Evolutionary conservation across 1,140 invertebrate genomes (phyloP), one percentile per base, ranked within the genome.

Genomic region (Drusus annulatus): DNA sequence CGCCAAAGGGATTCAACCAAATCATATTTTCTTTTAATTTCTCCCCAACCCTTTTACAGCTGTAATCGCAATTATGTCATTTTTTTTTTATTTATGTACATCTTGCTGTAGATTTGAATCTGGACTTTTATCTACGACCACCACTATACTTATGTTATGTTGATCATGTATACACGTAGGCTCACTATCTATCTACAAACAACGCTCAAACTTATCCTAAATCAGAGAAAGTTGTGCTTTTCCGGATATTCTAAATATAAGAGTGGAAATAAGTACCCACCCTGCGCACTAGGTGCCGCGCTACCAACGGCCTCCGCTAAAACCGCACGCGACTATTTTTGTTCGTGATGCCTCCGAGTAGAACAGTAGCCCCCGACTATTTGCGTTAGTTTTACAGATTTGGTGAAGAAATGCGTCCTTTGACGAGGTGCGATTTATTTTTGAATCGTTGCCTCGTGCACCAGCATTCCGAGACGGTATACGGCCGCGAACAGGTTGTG

Each of bases 401-500:
- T 21, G 45, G 7, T 28, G 15, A 19, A 19, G 68, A 19, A 25
- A 28, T 31, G 5, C 8, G 19, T 19, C 45, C 51, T 51, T 71
- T 52, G 23, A 51, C 50, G 17, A 51, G n/a, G 68, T 25, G 21
- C 17, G 17, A 23, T 36, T 15, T n/a, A 21, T 51, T 19, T 71
- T 52, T 28, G 50, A 13, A 28, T 13, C 50, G 45, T 71, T 50
- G 52, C 45, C 3, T 71, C 68, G 68, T 71, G 68, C 36, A 51
- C 31, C 36, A 13, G 10, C 4, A 45, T n/a, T 45, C 36, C 19
- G 45, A 54, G 68, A 71, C 45, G n/a, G 62, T 28, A 21, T 65
- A 65, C 62, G n/a, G 62, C 28, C 62, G 62, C 45, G 68, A 71
- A 71, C 68, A 71, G 68, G 68, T 71, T 71, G 68, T 71, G 68